A percentile compares a stretch with the other conserved stretches of the same genome.
phyloP scores from a whole-genome alignment of 2,888 invertebrate species.

The Rotaria sp. region DNA sequence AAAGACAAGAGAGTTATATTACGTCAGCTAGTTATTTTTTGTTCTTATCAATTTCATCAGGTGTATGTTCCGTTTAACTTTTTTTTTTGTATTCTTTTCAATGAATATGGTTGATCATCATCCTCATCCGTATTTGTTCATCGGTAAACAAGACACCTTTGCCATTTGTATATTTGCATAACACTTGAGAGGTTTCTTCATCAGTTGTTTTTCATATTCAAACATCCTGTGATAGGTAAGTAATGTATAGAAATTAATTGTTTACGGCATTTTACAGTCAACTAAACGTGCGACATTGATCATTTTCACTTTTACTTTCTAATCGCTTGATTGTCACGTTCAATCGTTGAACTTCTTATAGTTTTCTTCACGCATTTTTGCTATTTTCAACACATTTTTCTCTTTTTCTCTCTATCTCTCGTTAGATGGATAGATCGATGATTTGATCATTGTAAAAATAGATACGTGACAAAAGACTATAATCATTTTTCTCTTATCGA shows the following conservation, averaged over 20 bases:
- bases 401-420: too few relatives aligned
- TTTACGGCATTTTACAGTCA: background rate
- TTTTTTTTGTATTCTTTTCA: background rate
- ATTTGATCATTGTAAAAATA: background rate
- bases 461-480: background rate
- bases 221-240: background rate
- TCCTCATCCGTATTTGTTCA: background rate
- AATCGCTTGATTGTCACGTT: background rate
- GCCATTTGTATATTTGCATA: background rate
- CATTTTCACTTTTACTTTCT: background rate
- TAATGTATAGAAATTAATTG: background rate
- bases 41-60: background rate
- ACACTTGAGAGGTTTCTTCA: background rate
- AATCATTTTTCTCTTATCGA: background rate
- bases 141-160: background rate
- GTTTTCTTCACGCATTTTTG: constrained; percentile 4
- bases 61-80: background rate
- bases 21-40: background rate
- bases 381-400: background rate
- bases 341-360: background rate
- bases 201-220: background rate
- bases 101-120: background rate
- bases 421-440: too few relatives aligned
- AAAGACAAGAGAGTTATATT: background rate
- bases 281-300: background rate